Percentiles rank a stretch among this genome's conserved stretches.
These are phyloP conservation scores for Promerops cafer DNA, from an alignment of 2,113 vertebrate species.

Conservation along the genomic window DNA sequence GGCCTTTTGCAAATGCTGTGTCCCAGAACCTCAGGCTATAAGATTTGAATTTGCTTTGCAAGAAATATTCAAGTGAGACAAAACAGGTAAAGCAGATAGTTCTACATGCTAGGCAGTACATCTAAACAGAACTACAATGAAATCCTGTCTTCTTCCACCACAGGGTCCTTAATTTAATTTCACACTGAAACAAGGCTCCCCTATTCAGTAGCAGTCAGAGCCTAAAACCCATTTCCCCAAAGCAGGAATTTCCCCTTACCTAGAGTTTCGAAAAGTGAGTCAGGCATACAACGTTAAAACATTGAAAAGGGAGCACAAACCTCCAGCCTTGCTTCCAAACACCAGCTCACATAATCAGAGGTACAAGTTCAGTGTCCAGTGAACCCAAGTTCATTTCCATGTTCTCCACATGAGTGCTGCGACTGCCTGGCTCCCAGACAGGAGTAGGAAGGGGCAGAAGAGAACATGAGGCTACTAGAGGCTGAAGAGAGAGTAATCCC, in stretches of 20 bases:
- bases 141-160: background rate
- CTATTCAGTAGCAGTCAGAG: background rate
- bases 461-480: background rate
- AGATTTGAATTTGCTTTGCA: background rate
- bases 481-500: background rate
- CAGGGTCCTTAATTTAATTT: background rate
- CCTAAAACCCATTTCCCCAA: background rate
- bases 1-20: background rate
- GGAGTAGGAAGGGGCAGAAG: background rate
- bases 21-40: background rate
- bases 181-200: background rate
- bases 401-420: background rate
- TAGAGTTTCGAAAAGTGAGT: background rate
- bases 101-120: background rate
- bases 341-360: background rate
- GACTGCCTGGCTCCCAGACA: background rate
- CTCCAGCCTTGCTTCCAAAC: background rate
- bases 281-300: accelerated
- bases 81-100: background rate
- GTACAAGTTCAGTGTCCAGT: background rate
- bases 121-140: background rate
- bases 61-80: background rate
- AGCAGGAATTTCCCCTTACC: background rate
- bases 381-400: background rate
- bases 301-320: background rate